phyloP scores from a whole-genome alignment of 2,888 invertebrate genomes.

The Notocelia uddmanniana region DNA sequence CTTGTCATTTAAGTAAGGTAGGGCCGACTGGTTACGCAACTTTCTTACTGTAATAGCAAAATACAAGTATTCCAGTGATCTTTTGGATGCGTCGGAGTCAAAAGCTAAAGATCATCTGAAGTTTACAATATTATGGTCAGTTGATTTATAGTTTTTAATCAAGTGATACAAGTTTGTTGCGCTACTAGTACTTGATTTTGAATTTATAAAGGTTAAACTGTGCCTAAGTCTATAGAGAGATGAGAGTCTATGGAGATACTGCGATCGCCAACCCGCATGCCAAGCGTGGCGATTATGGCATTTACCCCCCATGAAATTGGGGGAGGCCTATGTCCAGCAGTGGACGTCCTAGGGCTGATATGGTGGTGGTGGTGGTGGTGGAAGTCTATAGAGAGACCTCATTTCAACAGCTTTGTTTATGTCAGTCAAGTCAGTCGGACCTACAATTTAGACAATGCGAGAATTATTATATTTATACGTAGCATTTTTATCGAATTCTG shows the following conservation, averaged over 20 bases:
- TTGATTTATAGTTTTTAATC: slow-evolving; percentile 45
- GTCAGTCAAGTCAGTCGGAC: slow-evolving; percentile 19
- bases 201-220: slow-evolving; percentile 3
- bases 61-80: slow-evolving; percentile 56
- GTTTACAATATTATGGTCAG: slow-evolving; percentile 53
- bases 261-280: too few relatives aligned
- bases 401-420: too few relatives aligned
- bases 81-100: slow-evolving; percentile 58
- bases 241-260: too few relatives aligned
- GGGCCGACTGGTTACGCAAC: slow-evolving; percentile 63
- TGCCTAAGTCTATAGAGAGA: not conserved
- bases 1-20: slow-evolving; percentile 63
- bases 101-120: slow-evolving; percentile 56
- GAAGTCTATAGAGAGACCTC: not conserved
- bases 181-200: not conserved
- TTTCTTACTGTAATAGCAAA: slow-evolving; percentile 55
- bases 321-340: too few relatives aligned
- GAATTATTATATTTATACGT: not conserved
- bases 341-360: too few relatives aligned
- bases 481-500: not conserved
- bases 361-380: too few relatives aligned
- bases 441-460: not conserved
- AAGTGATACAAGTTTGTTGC: slow-evolving; percentile 4
- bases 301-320: too few relatives aligned
- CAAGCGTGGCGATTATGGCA: too few relatives aligned